phyloP scores from a whole-genome alignment of 2,797 vertebrate species.

The Ceyx erithaca region DNA sequence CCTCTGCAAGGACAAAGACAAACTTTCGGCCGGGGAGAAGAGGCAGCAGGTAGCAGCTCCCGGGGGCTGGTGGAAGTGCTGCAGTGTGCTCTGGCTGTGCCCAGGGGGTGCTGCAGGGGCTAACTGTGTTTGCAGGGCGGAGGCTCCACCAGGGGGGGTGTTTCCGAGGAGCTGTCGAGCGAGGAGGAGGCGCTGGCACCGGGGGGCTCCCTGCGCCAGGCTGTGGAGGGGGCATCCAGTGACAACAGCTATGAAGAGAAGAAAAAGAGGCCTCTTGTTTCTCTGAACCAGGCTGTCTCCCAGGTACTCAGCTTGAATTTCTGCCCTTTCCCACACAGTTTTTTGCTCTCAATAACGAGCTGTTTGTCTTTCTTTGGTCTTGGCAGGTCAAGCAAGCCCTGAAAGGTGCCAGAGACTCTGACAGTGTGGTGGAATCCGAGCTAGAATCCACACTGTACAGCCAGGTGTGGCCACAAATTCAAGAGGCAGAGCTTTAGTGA shows the following conservation, averaged over 20 bases:
- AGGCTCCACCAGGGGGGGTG: conserved; percentile 70
- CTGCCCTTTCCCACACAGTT: not conserved
- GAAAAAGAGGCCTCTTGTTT: conserved; percentile 74
- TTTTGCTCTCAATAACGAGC: not conserved
- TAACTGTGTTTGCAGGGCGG: conserved; percentile 69
- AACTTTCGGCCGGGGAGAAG: conserved; percentile 76
- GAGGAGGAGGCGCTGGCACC: conserved; percentile 85
- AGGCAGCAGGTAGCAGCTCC: conserved; percentile 72
- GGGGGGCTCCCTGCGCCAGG: conserved; percentile 60
- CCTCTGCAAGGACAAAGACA: conserved; percentile 79
- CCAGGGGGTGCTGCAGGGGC: no score
- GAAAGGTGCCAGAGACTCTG: conserved; percentile 76
- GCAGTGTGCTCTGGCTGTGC: no score
- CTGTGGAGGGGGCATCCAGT: conserved; percentile 75
- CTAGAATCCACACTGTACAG: conserved; percentile 73
- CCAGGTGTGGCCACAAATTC: conserved; percentile 71
- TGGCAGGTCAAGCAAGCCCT: conserved; percentile 59
- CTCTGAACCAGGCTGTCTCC: conserved; percentile 65
- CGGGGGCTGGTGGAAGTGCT: no score
- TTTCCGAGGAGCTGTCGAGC: conserved; percentile 92
- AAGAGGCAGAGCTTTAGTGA: not conserved
- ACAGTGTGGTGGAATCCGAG: conserved; percentile 81
- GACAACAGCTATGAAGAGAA: conserved; percentile 77
- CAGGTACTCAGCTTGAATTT: conserved; percentile 61
- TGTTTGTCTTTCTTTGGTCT: not conserved